phyloP scores from a whole-genome alignment of 1,140 invertebrate species.

The Caenorhabditis elegans region DNA sequence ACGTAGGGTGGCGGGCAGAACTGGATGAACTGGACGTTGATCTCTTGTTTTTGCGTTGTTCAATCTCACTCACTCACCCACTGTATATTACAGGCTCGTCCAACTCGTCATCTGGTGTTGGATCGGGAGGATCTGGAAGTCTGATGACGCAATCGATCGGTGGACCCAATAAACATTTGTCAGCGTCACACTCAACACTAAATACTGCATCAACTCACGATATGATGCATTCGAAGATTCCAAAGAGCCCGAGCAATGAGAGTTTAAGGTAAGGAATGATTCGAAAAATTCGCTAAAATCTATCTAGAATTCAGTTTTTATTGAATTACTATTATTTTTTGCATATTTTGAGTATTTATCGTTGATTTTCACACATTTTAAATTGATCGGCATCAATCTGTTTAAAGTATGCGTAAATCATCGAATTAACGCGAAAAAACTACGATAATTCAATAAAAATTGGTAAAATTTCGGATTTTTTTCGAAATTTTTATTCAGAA shows the following conservation, averaged over 20 bases:
- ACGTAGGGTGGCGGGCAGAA: too few species aligned
- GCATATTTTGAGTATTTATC: too few species aligned
- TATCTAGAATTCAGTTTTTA: too few species aligned
- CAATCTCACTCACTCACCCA: background rate
- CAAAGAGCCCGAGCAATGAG: constrained; percentile 49
- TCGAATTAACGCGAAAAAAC: too few species aligned
- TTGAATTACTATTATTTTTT: too few species aligned
- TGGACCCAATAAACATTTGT: constrained; percentile 42
- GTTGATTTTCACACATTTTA: too few species aligned
- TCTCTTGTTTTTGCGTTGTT: background rate
- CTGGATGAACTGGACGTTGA: background rate
- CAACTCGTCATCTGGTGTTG: constrained; percentile 36
- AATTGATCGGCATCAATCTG: too few species aligned
- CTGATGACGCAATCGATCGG: constrained; percentile 14
- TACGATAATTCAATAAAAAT: too few species aligned
- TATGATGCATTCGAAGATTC: constrained; percentile 36
- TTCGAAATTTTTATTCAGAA: too few species aligned
- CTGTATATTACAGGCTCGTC: constrained; percentile 39
- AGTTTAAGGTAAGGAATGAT: constrained; percentile 22
- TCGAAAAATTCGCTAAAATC: too few species aligned
- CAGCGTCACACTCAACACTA: constrained; percentile 45
- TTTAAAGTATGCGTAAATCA: too few species aligned
- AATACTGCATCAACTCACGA: constrained; percentile 10
- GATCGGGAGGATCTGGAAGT: constrained; percentile 35
- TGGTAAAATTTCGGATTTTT: too few species aligned